phyloP scores from a whole-genome alignment of 2,888 invertebrate genomes.

The Sympetrum striolatum region DNA sequence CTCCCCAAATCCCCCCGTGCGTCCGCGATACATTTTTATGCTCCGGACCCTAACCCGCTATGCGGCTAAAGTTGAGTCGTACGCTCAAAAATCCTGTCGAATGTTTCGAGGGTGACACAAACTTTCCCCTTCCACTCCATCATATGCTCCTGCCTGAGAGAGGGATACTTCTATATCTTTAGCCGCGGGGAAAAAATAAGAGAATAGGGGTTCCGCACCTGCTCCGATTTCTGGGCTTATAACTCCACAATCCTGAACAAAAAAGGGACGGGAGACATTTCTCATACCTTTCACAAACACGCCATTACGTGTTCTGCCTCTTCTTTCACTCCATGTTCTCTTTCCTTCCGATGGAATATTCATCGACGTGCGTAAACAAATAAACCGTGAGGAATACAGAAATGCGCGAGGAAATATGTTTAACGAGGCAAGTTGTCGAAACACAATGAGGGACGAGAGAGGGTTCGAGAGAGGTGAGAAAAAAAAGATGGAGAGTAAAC shows the following conservation, averaged over 20 bases:
- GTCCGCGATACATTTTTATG: no score
- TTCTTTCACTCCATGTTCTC: background rate
- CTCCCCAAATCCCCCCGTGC: background rate
- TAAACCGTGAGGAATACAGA: background rate
- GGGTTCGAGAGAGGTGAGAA: background rate
- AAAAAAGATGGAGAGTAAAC: background rate
- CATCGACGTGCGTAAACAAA: conserved; percentile 25
- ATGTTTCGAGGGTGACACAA: background rate
- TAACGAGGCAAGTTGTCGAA: background rate
- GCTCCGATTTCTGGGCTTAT: conserved; percentile 23
- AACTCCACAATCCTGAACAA: background rate
- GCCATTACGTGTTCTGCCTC: background rate
- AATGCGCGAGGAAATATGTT: conserved; percentile 7
- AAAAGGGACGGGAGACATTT: background rate
- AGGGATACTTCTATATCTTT: background rate
- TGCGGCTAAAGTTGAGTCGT: no score
- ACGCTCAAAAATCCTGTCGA: no score
- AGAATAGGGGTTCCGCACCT: conserved; percentile 3
- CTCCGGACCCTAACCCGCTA: no score
- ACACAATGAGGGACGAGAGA: background rate
- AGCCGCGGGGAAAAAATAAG: background rate
- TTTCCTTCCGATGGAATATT: background rate
- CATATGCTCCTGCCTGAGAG: background rate
- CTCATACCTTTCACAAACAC: background rate
- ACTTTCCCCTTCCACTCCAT: background rate